These are phyloP conservation scores for Thunnus maccoyii DNA, from an alignment of 2,113 vertebrate genomes.

Conservation along the genomic window DNA sequence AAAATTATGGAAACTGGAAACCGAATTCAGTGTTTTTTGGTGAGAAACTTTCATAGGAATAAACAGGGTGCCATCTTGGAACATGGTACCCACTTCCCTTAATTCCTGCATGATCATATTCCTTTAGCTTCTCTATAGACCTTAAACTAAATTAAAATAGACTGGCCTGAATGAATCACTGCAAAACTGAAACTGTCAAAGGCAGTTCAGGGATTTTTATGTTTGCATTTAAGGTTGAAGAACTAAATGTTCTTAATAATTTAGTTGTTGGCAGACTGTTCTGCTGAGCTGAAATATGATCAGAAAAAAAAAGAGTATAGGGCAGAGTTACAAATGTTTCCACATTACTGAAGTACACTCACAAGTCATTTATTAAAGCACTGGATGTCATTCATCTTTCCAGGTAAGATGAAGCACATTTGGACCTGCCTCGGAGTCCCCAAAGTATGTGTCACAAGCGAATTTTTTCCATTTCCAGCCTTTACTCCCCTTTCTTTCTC, in stretches of 20 bases:
- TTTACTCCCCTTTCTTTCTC: neutral
- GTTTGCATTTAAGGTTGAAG: neutral
- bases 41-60: too few species aligned
- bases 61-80: too few species aligned
- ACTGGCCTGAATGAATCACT: too few species aligned
- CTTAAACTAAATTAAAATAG: too few species aligned
- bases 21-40: too few species aligned
- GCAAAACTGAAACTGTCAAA: neutral
- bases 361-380: neutral
- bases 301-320: neutral
- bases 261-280: neutral
- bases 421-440: neutral
- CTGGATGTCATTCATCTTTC: constrained; percentile 49
- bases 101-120: too few species aligned
- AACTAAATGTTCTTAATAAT: neutral
- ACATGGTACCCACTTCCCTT: too few species aligned
- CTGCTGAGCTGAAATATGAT: neutral
- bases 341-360: neutral
- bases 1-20: too few species aligned
- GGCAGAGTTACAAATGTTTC: neutral
- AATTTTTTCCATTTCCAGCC: neutral
- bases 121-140: too few species aligned
- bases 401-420: constrained; percentile 18
- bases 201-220: neutral
- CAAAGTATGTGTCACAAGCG: neutral